Evolutionary conservation across 37 sponge, comb jelly and placozoan genomes (phyloP).

Genomic region (Cliona cf. orientalis): DNA sequence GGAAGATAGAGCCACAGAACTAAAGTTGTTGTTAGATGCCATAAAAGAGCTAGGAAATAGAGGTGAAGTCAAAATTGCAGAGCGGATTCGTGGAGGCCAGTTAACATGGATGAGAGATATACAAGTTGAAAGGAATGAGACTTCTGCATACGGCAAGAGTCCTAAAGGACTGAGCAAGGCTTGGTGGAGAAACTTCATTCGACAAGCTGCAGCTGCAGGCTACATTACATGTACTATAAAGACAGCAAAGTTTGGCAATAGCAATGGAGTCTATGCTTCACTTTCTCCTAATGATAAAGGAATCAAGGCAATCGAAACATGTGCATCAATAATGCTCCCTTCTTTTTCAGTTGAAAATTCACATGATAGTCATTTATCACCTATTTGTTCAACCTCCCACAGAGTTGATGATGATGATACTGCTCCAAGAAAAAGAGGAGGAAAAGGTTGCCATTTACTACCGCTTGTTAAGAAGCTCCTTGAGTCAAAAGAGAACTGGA

Average conservation of each 20-base stretch:
- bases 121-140: not conserved
- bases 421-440: not conserved
- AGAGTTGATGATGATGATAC: not conserved
- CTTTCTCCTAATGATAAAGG: slow-evolving; percentile 8
- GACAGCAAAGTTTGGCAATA: slow-evolving; percentile 1
- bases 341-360: no score
- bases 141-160: no score
- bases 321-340: no score
- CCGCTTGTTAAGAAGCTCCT: slow-evolving; percentile 1
- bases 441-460: slow-evolving; percentile 18
- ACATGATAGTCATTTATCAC: no score
- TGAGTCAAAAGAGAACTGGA: slow-evolving; percentile 1
- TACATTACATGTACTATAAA: not conserved
- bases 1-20: slow-evolving; percentile 1
- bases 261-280: slow-evolving; percentile 13
- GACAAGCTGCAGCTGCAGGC: slow-evolving; percentile 7
- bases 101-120: slow-evolving; percentile 12
- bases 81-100: slow-evolving; percentile 29
- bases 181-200: slow-evolving; percentile 11
- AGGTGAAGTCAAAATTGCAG: slow-evolving; percentile 33
- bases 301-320: not conserved
- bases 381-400: not conserved
- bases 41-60: slow-evolving; percentile 5
- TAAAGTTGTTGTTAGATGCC: slow-evolving; percentile 16
- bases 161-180: no score